Conservation (phyloP, 2,888 invertebrate genomes). For the Koerneria pararmatus region DNA sequence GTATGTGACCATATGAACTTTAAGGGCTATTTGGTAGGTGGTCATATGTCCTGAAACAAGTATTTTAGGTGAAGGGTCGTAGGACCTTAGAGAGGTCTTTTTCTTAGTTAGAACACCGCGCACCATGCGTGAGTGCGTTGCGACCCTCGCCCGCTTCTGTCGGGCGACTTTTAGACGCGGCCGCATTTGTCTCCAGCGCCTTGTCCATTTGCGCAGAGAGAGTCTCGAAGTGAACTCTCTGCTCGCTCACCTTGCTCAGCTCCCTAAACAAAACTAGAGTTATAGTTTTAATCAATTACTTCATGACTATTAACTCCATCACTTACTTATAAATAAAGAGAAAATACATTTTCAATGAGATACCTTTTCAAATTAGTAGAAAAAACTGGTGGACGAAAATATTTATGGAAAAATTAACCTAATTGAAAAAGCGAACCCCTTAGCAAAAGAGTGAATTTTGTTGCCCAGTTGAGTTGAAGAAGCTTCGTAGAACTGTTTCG, state of each 20-base stretch:
- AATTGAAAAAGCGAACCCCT: slow-evolving; percentile 63
- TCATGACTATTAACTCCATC: background rate
- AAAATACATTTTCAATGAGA: background rate
- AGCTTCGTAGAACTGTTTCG: slow-evolving; percentile 35
- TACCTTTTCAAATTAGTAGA: background rate
- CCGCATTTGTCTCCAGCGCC: slow-evolving; percentile 61
- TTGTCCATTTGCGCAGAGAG: slow-evolving; percentile 63
- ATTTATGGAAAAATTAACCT: background rate
- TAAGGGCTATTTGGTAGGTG: too few relatives aligned
- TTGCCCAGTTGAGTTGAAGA: slow-evolving; percentile 30
- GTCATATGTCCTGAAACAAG: too few relatives aligned
- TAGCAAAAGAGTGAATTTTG: slow-evolving; percentile 63
- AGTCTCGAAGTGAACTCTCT: slow-evolving; percentile 62
- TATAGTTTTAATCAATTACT: background rate
- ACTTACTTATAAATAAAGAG: background rate
- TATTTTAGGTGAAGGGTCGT: too few relatives aligned
- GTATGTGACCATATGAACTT: too few relatives aligned
- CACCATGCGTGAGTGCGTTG: too few relatives aligned
- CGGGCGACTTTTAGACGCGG: slow-evolving; percentile 13
- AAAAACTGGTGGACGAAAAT: slow-evolving; percentile 1
- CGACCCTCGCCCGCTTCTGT: slow-evolving; percentile 67
- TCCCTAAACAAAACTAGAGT: slow-evolving; percentile 51
- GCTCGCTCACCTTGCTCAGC: slow-evolving; percentile 62
- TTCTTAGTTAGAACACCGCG: too few relatives aligned
- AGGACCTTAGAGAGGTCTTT: too few relatives aligned